Percentiles rank a stretch among this genome's conserved stretches.
Conservation (phyloP, 2,797 vertebrate genomes). For the Perodicticus potto region DNA sequence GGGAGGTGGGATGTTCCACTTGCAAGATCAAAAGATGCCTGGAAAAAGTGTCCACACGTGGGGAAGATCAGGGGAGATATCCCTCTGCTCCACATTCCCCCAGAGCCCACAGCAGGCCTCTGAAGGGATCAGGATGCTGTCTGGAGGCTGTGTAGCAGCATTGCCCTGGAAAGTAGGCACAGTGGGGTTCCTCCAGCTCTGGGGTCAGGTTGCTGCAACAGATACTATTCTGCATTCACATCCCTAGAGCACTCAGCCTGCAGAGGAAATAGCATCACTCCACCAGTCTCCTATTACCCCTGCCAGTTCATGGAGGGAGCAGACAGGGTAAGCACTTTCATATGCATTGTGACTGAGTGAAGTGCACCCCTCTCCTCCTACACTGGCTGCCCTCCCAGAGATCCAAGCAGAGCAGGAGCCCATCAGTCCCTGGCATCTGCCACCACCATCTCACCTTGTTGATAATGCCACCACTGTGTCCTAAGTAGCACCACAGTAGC, state of each 20-base stretch:
- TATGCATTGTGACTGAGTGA: not conserved
- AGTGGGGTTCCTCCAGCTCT: not conserved
- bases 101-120: not conserved
- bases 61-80: not conserved
- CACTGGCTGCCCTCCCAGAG: not conserved
- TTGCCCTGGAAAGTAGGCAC: not conserved
- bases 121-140: not conserved
- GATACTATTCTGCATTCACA: not conserved
- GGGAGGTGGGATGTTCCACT: not conserved
- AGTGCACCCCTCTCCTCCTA: not conserved
- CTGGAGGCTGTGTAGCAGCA: not conserved
- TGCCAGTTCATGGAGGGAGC: not conserved
- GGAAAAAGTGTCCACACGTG: not conserved
- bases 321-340: not conserved
- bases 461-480: too few species aligned
- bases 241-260: not conserved
- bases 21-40: not conserved
- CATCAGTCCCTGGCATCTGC: too few species aligned
- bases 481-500: too few species aligned
- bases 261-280: not conserved
- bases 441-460: too few species aligned
- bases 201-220: not conserved
- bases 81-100: not conserved
- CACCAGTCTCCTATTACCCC: not conserved
- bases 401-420: too few species aligned